phyloP scores from a whole-genome alignment of 2,797 vertebrate species.

The Taenioides sp. region DNA sequence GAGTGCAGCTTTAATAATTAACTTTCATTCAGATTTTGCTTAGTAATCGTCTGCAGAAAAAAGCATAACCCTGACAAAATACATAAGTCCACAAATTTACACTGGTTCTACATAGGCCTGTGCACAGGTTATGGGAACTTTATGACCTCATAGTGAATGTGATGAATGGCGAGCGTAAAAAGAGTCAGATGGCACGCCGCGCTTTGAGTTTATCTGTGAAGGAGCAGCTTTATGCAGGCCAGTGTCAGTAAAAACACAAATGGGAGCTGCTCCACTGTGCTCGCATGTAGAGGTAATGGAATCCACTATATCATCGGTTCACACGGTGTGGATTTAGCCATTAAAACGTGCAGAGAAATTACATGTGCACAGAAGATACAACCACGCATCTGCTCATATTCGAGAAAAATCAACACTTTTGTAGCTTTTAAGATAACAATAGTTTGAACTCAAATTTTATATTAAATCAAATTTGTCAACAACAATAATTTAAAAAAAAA shows the following conservation, averaged over 20 bases:
- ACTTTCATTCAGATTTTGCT: no score
- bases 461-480: no score
- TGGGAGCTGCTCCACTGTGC: background rate
- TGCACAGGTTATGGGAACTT: conserved; percentile 18
- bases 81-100: background rate
- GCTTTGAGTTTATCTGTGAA: conserved; percentile 32
- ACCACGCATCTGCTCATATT: background rate
- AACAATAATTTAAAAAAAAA: no score
- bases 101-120: background rate
- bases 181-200: conserved; percentile 16
- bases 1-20: no score
- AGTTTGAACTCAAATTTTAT: no score
- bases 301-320: background rate
- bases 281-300: background rate
- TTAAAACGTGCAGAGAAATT: background rate
- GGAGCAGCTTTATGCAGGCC: conserved; percentile 14
- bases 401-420: background rate
- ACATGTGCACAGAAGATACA: background rate
- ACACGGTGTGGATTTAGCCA: no score
- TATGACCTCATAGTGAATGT: conserved; percentile 6
- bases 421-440: no score
- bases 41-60: background rate
- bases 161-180: conserved; percentile 41
- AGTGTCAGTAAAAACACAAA: conserved; percentile 11
- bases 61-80: background rate